Conservation (phyloP, 1,140 invertebrate species). For the Bombus pyrosoma region DNA sequence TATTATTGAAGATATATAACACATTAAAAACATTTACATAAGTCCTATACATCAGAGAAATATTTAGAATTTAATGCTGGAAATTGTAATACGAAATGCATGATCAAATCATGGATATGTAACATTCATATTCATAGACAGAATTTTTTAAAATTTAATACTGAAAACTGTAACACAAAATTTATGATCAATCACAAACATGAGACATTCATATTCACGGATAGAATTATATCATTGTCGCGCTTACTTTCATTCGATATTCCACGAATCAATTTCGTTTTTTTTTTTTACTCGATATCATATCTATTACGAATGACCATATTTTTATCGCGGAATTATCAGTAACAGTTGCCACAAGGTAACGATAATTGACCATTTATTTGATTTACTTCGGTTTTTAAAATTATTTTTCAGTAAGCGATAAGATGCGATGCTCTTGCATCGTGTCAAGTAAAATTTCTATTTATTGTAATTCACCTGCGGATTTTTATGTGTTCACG, state of each 20-base stretch:
- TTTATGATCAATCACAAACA: not conserved
- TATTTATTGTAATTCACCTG: not conserved
- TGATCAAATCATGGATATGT: no score
- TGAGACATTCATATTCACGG: not conserved
- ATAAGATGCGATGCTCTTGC: not conserved
- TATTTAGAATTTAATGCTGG: no score
- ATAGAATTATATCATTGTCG: not conserved
- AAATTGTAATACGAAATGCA: no score
- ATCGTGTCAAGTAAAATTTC: not conserved
- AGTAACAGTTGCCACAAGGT: not conserved
- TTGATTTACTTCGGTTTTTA: not conserved
- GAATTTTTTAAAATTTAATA: not conserved
- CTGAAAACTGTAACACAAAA: not conserved
- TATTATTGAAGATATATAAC: no score
- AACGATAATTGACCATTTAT: not conserved
- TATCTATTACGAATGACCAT: not conserved
- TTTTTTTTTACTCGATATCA: not conserved
- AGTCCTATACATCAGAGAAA: no score
- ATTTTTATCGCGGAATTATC: slow-evolving; percentile 36
- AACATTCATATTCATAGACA: no score
- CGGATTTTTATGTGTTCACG: not conserved
- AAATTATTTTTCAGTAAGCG: not conserved
- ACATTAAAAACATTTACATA: no score
- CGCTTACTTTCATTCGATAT: not conserved
- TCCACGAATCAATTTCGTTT: not conserved